Evolutionary conservation across 2,113 vertebrate species (phyloP).

Genomic region (Rhinolophus ferrumequinum): DNA sequence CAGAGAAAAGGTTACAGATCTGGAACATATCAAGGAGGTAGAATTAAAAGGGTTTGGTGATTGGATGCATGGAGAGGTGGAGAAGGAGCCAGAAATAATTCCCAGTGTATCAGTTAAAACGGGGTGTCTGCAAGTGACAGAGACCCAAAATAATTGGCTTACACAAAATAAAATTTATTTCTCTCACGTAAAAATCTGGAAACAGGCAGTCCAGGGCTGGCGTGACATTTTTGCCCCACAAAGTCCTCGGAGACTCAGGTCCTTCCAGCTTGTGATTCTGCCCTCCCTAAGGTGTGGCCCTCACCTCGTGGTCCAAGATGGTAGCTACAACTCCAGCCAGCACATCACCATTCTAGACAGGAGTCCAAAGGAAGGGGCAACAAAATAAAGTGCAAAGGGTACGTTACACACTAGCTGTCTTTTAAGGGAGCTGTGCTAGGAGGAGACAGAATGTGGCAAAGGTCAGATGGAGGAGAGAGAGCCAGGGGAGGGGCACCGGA

Average conservation of each 20-base stretch:
- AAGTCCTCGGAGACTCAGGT: not conserved
- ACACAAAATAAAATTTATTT: not conserved
- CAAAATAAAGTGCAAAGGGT: not conserved
- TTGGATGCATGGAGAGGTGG: not conserved
- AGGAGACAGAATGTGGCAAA: not conserved
- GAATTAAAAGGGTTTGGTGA: not conserved
- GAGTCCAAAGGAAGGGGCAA: not conserved
- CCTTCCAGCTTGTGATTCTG: not conserved
- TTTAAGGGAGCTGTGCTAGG: not conserved
- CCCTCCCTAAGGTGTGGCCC: not conserved
- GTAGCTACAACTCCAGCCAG: not conserved
- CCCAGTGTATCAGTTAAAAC: not conserved
- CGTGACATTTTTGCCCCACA: not conserved
- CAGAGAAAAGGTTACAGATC: not conserved
- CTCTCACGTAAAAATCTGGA: not conserved
- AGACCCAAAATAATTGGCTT: not conserved
- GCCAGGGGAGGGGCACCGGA: not conserved
- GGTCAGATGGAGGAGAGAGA: not conserved
- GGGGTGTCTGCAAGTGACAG: not conserved
- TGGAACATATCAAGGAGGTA: not conserved
- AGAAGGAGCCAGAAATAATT: constrained; percentile 19
- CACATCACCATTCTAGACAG: not conserved
- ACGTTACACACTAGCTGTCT: not conserved
- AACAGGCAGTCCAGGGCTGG: not conserved
- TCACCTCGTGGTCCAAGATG: not conserved